Base-by-base conservation (phyloP, 2,113 vertebrate species). In the Siphamia tubifer region DNA sequence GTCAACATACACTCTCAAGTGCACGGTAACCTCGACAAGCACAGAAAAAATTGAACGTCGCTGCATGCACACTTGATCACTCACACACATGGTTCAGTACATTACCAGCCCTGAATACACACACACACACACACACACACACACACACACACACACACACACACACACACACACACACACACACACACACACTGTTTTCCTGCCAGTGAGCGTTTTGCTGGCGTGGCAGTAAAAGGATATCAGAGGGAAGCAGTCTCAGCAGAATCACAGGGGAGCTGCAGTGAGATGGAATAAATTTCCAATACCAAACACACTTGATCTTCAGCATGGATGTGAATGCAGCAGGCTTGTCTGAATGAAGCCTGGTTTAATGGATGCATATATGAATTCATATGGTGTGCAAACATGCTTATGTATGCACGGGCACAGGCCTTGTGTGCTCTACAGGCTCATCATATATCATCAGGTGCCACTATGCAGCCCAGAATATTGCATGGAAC, bases 221-320 rank as follows among this genome's bases (percentile, higher is more conserved):
- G 68, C 64, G 56, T 53, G 70, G 87, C 89, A 87, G 77, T 87
- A 87, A 87, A 83, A 79, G 68, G 66, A 82, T 77, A 84, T 72
- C 60, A 72, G 63, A 77, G 69, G 45, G 75, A 74, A 82, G 86
- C 85, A 54, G 75, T 34, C 77, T 88, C 89, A 89, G 89, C 87
- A 86, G 73, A 89, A 90, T 76, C 55, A 54, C 65, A 55, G 58
- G 34, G 28, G 44, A 34, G 60, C 58, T 45, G 77, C 55, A 60
- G 63, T 17, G 30, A 69, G 82, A 68, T 58, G 56, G 70, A 86
- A 82, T 79, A 83, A 7, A 88, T 88, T 63, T 82, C 36, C 72
- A 73, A 42, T 53, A 65, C 19, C 10, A 68, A 51, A 69, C 62
- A 69, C 43, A 28, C 36, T 69, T 31, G 35, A 72, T 47, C 40